These are phyloP conservation scores for Staurois parvus DNA, from an alignment of 2,797 vertebrate species.

Conservation along the genomic window DNA sequence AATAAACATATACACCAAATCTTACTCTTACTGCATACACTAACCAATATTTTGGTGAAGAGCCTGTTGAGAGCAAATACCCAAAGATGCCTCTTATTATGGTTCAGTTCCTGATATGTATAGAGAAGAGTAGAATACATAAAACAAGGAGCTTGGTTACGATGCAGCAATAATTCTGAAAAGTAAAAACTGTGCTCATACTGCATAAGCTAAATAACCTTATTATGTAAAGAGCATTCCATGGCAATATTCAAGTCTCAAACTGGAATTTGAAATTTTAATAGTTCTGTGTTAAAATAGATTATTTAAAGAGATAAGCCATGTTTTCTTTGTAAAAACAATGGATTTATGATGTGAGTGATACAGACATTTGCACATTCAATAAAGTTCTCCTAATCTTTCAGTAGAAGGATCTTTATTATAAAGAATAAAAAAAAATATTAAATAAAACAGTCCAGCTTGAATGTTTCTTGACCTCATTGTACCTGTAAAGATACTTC, in stretches of 20 bases:
- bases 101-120: too few relatives aligned
- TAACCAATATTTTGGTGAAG: too few relatives aligned
- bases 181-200: too few relatives aligned
- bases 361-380: not conserved
- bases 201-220: too few relatives aligned
- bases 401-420: not conserved
- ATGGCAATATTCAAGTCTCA: not conserved
- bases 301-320: not conserved
- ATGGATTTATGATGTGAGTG: not conserved
- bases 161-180: too few relatives aligned
- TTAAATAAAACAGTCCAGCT: not conserved
- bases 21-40: too few relatives aligned
- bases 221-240: too few relatives aligned
- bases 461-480: conserved; percentile 19
- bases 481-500: not conserved
- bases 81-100: too few relatives aligned
- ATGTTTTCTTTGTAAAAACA: not conserved
- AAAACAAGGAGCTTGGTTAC: too few relatives aligned
- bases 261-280: not conserved
- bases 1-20: too few relatives aligned
- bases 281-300: not conserved
- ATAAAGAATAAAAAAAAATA: not conserved
- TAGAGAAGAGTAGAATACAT: too few relatives aligned
- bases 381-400: not conserved
- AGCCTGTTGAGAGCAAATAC: too few relatives aligned